A percentile compares a stretch with the other conserved stretches of the same genome.
These are phyloP conservation scores for Cepaea nemoralis DNA, from an alignment of 1,140 invertebrate genomes.

Conservation along the genomic window DNA sequence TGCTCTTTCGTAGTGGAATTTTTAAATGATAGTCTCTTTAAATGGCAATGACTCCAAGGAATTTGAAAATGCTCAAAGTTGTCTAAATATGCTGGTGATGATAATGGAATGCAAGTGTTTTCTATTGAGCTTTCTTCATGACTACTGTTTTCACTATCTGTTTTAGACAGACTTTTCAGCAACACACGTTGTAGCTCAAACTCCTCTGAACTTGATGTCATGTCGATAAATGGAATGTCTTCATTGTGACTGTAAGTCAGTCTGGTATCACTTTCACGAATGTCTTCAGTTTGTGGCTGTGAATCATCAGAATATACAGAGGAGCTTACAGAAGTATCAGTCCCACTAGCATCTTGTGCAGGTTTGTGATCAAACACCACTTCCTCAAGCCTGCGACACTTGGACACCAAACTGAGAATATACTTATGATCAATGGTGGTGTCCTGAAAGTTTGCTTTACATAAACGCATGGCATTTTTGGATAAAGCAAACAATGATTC, in stretches of 20 bases:
- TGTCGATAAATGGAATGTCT: conserved; percentile 33
- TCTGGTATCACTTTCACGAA: not conserved
- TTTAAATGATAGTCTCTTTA: conserved; percentile 23
- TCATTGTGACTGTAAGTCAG: not conserved
- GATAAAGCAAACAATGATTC: conserved; percentile 22
- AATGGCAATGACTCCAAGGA: conserved; percentile 16
- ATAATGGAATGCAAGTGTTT: not conserved
- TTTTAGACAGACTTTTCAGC: not conserved
- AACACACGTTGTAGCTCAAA: conserved; percentile 8
- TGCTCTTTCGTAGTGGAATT: not conserved
- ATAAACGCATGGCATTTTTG: conserved; percentile 16
- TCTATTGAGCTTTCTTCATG: not conserved
- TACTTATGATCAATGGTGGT: not conserved
- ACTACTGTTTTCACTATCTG: not conserved
- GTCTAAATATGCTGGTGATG: not conserved
- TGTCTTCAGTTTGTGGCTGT: not conserved
- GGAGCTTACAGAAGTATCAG: not conserved
- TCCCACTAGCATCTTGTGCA: not conserved
- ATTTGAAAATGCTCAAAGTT: not conserved
- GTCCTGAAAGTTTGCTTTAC: conserved; percentile 16
- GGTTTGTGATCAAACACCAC: conserved; percentile 26
- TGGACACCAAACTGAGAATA: conserved; percentile 4
- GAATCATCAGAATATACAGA: not conserved
- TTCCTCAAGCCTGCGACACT: conserved; percentile 26
- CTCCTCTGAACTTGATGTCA: conserved; percentile 29